phyloP scores from a whole-genome alignment of 1,140 invertebrate species.

The Semibalanus balanoides region DNA sequence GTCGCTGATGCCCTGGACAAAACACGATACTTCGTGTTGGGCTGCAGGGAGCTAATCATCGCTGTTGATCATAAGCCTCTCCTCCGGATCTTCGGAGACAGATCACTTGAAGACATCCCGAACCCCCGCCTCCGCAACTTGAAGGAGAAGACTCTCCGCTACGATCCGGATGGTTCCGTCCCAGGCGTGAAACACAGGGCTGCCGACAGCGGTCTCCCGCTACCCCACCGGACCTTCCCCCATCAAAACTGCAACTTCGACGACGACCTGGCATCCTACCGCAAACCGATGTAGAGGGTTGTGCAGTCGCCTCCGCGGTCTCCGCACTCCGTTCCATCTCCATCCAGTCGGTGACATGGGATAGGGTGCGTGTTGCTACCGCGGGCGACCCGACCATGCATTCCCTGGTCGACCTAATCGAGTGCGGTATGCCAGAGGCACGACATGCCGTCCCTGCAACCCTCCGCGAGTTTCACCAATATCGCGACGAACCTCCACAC shows the following conservation, averaged over 20 bases:
- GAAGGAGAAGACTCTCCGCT: neutral
- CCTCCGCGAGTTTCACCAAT: neutral
- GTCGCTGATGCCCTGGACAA: conserved; percentile 10
- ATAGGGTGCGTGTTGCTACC: neutral
- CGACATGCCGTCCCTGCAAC: neutral
- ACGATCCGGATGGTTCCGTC: neutral
- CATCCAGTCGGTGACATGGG: neutral
- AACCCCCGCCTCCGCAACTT: neutral
- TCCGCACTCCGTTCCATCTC: too few species aligned
- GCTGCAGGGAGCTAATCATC: conserved; percentile 7
- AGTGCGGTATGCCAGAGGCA: neutral
- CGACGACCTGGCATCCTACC: too few species aligned
- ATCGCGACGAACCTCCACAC: neutral
- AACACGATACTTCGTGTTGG: conserved; percentile 8
- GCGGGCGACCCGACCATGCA: neutral
- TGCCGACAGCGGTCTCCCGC: neutral
- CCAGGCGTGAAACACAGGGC: neutral
- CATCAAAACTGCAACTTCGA: too few species aligned
- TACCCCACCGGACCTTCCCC: neutral
- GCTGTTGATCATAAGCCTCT: neutral
- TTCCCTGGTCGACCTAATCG: neutral
- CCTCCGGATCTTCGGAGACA: neutral
- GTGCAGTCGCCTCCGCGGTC: too few species aligned
- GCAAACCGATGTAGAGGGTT: too few species aligned
- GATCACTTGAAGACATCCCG: neutral